These are phyloP conservation scores for Tapera naevia DNA, from an alignment of 2,797 vertebrate species.

Conservation along the genomic window DNA sequence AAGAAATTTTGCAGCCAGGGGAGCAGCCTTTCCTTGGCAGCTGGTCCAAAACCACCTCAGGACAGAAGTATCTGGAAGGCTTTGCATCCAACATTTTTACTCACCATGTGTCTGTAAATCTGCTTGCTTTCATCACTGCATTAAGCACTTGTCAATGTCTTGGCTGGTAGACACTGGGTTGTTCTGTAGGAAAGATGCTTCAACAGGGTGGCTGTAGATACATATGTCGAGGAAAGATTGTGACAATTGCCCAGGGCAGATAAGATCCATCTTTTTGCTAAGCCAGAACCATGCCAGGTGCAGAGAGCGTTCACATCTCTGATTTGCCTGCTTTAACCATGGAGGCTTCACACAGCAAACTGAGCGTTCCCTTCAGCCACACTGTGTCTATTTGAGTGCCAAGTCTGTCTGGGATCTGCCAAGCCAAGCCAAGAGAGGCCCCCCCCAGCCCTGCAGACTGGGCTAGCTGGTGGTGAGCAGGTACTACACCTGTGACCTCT, in stretches of 20 bases:
- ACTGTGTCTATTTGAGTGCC: rapidly evolving
- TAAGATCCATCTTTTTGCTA: background rate
- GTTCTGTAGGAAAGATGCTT: background rate
- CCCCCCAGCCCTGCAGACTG: rapidly evolving
- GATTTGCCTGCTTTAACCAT: background rate
- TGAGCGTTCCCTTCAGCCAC: background rate
- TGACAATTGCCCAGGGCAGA: background rate
- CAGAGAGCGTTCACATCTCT: background rate
- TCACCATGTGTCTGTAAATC: background rate
- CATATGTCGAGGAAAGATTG: rapidly evolving
- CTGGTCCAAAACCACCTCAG: background rate
- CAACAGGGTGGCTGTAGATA: background rate
- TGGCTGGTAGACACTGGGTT: background rate
- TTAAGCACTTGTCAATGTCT: background rate
- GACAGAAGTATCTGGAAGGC: background rate
- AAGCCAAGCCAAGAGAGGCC: background rate
- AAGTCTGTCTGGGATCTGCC: background rate
- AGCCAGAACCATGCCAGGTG: background rate
- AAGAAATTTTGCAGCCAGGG: background rate
- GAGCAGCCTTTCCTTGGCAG: background rate
- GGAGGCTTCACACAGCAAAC: background rate
- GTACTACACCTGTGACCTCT: background rate
- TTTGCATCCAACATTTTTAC: background rate
- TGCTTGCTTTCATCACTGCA: background rate
- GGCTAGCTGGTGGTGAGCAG: background rate